Evolutionary conservation across 2,113 vertebrate species (phyloP), one percentile per base, ranked within the genome.

Genomic region (Brachyhypopomus occidentalis): DNA sequence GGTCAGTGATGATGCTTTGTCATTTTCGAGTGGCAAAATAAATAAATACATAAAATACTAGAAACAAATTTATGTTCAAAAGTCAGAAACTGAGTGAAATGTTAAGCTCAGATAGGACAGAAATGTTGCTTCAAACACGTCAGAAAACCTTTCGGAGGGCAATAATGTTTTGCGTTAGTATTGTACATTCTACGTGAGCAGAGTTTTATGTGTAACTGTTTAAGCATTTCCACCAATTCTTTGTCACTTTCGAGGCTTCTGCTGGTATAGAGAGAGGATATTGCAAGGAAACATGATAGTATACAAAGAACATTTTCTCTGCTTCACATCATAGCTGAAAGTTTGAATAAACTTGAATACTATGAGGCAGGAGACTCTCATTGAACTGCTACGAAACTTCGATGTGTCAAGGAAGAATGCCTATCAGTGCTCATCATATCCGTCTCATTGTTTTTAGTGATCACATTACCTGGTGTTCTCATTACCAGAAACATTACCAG

Each of bases 401-500:
- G 19, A 30, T 2, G 23, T 36, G 38, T 60, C 59, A 84, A 66
- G 23, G 38, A 38, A 72, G 8, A 72, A 12, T 4, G 27, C 41
- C 38, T 56, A 63, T 41, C 56, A n/a, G 23, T 23, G 11, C 64
- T 14, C 27, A 66, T 52, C 45, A 22, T 0, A 4, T 27, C 22
- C 19, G 67, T 78, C 58, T 12, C 55, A 19, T n/a, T 48, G 27
- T 60, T 25, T 62, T 48, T 19, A 20, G 48, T n/a, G 19, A 27
- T n/a, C 22, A 0, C 41, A 16, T 19, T 62, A 27, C 27, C 55
- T 52, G 48, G 52, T 38, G 17, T 27, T 9, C n/a, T 58, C 38
- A 70, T 70, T 78, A 52, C 75, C 66, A 79, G 64, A 34, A 63
- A 41, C 66, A 55, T 80, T 80, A 74, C 79, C 16, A 45, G 79